Evolutionary conservation across 2,113 vertebrate genomes (phyloP), one percentile per base, ranked within the genome.

Genomic region (Steatornis caripensis): DNA sequence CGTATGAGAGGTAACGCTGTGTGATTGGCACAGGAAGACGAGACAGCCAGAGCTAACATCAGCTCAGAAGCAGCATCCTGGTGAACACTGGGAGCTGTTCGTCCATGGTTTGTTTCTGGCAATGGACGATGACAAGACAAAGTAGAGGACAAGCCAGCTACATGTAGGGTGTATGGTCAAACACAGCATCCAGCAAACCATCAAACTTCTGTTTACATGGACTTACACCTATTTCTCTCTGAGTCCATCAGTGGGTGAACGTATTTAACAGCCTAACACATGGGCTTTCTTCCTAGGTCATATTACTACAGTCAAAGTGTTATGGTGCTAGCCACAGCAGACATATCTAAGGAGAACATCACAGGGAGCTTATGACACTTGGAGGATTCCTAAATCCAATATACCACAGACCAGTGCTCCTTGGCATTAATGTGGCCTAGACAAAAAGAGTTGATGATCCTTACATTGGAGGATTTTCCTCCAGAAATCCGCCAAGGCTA

Each of bases 171-270:
- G 5, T 45, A 37, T 37, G 36, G 19, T 37, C 66, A 55, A 74
- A 66, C 9, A 27, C 11, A 0, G 0, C 37, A 27, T 37, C 17
- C 27, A 80, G 11, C 10, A 55, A 74, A n/a, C n/a, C n/a, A n/a
- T n/a, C n/a, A n/a, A n/a, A 26, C 29, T 71, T 71, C 30, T 85
- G 71, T 66, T 77, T 16, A 54, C 32, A 43, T 19, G 39, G 45
- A 39, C 37, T 53, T 77, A 16, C 14, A 66, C 14, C 64, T 83
- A 37, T 30, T 77, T 12, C 16, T 58, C 58, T 49, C 41, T 12
- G 5, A 84, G 22, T 11, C 34, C 32, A 16, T 14, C 58, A 78
- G 12, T 14, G 15, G 20, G 43, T 61, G 58, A 57, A 54, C 11
- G 43, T 89, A 43, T 15, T 74, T 53, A 51, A 74, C 20, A 29